These are phyloP conservation scores for Albula glossodonta DNA, from an alignment of 2,113 vertebrate species.

Conservation along the genomic window DNA sequence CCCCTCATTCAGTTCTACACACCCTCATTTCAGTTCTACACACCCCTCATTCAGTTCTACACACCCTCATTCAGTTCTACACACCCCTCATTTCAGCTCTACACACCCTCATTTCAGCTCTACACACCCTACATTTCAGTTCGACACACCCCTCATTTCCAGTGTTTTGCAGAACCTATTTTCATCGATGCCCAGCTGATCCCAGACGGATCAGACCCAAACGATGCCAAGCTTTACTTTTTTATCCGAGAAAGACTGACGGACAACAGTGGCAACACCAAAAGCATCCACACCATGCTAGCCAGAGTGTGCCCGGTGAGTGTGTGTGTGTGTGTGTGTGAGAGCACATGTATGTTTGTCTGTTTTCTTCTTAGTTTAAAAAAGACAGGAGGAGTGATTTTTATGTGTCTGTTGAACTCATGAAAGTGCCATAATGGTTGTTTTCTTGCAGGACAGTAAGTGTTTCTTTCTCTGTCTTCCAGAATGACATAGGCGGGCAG, in stretches of 20 bases:
- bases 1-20: too few relatives aligned
- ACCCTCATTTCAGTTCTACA: too few relatives aligned
- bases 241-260: conserved; percentile 92
- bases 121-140: too few relatives aligned
- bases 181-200: conserved; percentile 94
- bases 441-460: not conserved
- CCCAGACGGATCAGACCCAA: conserved; percentile 91
- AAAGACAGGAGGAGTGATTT: too few relatives aligned
- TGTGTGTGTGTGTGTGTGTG: conserved; percentile 8
- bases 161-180: conserved; percentile 77
- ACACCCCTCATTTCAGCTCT: too few relatives aligned
- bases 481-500: conserved; percentile 95
- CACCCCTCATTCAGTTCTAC: too few relatives aligned
- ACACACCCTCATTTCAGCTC: too few relatives aligned
- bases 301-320: conserved; percentile 96
- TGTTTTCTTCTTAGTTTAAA: too few relatives aligned
- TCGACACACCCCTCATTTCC: not conserved
- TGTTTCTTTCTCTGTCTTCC: not conserved
- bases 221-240: conserved; percentile 93
- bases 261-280: conserved; percentile 89
- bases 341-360: too few relatives aligned
- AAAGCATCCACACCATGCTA: conserved; percentile 94
- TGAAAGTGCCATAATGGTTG: not conserved
- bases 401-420: not conserved
- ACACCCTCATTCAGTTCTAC: too few relatives aligned